phyloP scores from a whole-genome alignment of 1,140 invertebrate species.

The Geopemphigus sp. region DNA sequence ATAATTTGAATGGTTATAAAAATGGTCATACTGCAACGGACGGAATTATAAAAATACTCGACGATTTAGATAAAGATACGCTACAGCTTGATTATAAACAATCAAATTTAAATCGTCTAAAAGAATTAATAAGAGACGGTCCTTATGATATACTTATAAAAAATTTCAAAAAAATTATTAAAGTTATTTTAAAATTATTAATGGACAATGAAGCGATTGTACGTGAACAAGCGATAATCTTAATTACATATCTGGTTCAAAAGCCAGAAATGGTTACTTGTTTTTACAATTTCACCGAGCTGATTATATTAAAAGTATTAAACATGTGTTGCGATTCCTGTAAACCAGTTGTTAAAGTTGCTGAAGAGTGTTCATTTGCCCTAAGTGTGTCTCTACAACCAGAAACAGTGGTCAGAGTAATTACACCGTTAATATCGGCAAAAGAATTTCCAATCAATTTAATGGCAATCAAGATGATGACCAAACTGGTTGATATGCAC shows the following conservation, averaged over 20 bases:
- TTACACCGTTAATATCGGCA: conserved; percentile 80
- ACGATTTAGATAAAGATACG: conserved; percentile 47
- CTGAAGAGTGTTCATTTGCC: conserved; percentile 53
- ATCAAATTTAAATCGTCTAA: conserved; percentile 44
- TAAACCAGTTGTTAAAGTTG: conserved; percentile 66
- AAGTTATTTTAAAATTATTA: conserved; percentile 46
- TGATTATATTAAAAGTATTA: conserved; percentile 82
- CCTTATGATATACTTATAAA: conserved; percentile 25
- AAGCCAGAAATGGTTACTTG: conserved; percentile 69
- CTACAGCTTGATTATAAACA: conserved; percentile 44
- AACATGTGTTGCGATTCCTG: conserved; percentile 75
- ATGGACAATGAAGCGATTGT: conserved; percentile 45
- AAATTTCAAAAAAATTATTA: conserved; percentile 48
- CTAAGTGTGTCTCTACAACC: conserved; percentile 55
- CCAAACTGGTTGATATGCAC: conserved; percentile 69
- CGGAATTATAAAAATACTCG: conserved; percentile 38
- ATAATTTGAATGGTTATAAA: conserved; percentile 46
- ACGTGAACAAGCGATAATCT: conserved; percentile 65
- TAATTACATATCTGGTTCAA: conserved; percentile 77
- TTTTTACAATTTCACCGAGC: conserved; percentile 82
- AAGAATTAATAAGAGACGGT: conserved; percentile 35
- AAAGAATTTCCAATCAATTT: conserved; percentile 81
- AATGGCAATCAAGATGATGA: conserved; percentile 90
- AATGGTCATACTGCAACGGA: conserved; percentile 39
- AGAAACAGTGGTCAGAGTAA: conserved; percentile 59